A percentile compares a stretch with the other conserved stretches of the same genome.
These are phyloP conservation scores for Dinomys branickii DNA, from an alignment of 2,113 vertebrate genomes.

Conservation along the genomic window DNA sequence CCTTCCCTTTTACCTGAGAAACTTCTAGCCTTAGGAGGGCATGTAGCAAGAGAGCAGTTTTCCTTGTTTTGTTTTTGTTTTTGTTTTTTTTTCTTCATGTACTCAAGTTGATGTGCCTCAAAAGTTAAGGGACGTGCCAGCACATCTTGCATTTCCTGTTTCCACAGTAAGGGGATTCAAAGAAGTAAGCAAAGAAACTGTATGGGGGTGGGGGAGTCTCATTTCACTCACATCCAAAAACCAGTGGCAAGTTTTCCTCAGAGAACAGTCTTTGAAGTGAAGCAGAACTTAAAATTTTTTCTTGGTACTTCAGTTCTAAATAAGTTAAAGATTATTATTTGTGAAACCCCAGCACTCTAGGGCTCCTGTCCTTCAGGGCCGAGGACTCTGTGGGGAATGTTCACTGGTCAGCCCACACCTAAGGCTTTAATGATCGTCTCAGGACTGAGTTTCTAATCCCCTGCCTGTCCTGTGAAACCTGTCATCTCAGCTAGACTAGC, in stretches of 20 bases:
- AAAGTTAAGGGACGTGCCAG: neutral
- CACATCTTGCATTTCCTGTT: neutral
- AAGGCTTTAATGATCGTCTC: neutral
- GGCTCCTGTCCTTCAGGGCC: neutral
- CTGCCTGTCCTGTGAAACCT: fast-evolving
- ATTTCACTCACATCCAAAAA: neutral
- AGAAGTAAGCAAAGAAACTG: constrained; percentile 17
- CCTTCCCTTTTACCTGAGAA: constrained; percentile 79
- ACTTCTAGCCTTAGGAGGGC: constrained; percentile 60
- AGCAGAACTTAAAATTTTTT: constrained; percentile 18
- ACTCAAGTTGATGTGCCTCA: neutral
- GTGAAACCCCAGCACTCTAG: neutral
- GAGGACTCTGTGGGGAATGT: neutral
- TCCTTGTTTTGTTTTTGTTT: constrained; percentile 31
- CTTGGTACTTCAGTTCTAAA: constrained; percentile 19
- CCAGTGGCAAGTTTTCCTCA: neutral
- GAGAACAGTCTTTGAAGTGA: constrained; percentile 50
- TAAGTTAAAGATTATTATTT: neutral
- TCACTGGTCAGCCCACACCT: neutral
- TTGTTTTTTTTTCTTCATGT: neutral
- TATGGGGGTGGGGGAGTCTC: neutral
- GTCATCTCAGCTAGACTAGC: neutral
- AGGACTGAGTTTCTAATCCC: neutral
- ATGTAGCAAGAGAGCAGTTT: constrained; percentile 53
- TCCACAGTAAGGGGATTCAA: neutral